phyloP scores from a whole-genome alignment of 2,888 invertebrate species.

The Danaus chrysippus region DNA sequence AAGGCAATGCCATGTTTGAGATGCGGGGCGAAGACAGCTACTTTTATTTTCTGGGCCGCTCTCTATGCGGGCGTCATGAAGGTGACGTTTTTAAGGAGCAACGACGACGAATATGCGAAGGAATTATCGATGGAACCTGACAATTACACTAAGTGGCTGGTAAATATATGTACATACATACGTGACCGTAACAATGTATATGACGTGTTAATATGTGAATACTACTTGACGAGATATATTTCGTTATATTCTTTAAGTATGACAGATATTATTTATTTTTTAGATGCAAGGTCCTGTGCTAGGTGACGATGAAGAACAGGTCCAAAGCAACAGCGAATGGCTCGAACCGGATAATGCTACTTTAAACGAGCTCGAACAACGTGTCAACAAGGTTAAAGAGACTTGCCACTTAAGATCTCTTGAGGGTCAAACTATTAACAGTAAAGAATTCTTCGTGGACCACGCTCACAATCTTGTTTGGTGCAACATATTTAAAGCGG shows the following conservation, averaged over 20 bases:
- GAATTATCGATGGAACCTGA: constrained; percentile 66
- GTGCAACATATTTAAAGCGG: constrained; percentile 88
- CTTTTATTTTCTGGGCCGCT: constrained; percentile 71
- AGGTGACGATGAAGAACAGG: constrained; percentile 54
- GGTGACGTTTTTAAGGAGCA: constrained; percentile 72
- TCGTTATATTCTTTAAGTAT: not conserved
- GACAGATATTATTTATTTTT: constrained; percentile 15
- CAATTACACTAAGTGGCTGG: constrained; percentile 73
- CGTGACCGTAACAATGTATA: not conserved
- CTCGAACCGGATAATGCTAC: constrained; percentile 63
- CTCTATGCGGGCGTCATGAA: constrained; percentile 71
- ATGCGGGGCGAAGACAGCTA: constrained; percentile 69
- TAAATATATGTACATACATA: constrained; percentile 38
- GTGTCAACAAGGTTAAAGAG: constrained; percentile 64
- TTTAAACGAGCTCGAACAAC: constrained; percentile 67
- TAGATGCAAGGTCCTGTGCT: constrained; percentile 65
- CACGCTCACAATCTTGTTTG: constrained; percentile 82
- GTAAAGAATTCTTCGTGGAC: constrained; percentile 87
- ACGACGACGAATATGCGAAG: constrained; percentile 50
- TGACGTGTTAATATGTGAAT: not conserved
- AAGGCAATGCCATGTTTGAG: constrained; percentile 60
- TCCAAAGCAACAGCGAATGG: constrained; percentile 46
- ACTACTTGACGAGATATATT: not conserved
- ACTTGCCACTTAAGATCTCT: constrained; percentile 68
- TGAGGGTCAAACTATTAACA: constrained; percentile 76